These are phyloP conservation scores for Schmidtea mediterranea DNA, from an alignment of 1,140 invertebrate genomes.

Conservation along the genomic window DNA sequence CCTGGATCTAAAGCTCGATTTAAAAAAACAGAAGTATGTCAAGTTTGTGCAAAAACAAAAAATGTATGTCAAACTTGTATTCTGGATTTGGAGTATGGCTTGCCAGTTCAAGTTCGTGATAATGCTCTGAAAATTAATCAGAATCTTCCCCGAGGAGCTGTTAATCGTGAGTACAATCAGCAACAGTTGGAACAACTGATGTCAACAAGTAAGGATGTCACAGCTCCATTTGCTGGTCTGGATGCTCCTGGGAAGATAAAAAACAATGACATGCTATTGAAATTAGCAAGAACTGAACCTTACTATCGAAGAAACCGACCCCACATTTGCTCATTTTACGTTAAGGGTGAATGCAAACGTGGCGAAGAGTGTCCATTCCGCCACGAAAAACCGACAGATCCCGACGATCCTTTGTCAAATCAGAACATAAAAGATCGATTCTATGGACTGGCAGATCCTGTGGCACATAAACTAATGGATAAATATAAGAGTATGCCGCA, in stretches of 20 bases:
- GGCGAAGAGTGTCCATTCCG: constrained; percentile 97
- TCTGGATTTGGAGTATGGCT: constrained; percentile 74
- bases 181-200: constrained; percentile 36
- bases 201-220: constrained; percentile 4
- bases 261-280: constrained; percentile 48
- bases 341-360: constrained; percentile 91
- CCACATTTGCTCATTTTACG: constrained; percentile 98
- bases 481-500: constrained; percentile 67
- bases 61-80: constrained; percentile 98
- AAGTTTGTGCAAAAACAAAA: constrained; percentile 87
- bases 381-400: constrained; percentile 94
- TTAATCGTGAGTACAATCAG: constrained; percentile 95
- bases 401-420: constrained; percentile 89
- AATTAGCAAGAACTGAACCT: constrained; percentile 75
- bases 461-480: constrained; percentile 82
- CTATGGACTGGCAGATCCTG: constrained; percentile 92
- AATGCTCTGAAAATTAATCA: constrained; percentile 58
- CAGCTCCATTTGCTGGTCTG: constrained; percentile 1
- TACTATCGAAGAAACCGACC: constrained; percentile 95
- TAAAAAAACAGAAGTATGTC: constrained; percentile 98
- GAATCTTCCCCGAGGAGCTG: constrained; percentile 75
- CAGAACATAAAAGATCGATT: constrained; percentile 97
- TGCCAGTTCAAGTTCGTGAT: constrained; percentile 54
- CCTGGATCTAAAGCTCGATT: constrained; percentile 91
- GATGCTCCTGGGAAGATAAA: neutral